Conservation (phyloP, 2,797 vertebrate species). For the Mus minutoides region DNA sequence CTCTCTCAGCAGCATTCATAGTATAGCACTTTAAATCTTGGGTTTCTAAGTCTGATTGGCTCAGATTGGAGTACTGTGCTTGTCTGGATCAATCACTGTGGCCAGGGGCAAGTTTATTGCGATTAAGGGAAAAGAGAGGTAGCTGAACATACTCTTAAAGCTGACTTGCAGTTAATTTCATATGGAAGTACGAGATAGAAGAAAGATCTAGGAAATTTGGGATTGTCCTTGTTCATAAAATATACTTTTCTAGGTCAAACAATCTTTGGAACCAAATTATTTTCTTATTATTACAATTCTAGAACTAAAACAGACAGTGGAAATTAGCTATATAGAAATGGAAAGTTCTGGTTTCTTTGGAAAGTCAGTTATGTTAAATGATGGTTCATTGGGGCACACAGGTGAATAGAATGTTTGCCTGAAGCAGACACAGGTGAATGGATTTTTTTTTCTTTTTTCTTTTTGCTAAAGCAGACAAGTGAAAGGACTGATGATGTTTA, state of each 20-base stretch:
- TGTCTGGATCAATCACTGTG: background rate
- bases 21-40: background rate
- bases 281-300: conserved; percentile 32
- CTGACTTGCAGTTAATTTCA: conserved; percentile 7
- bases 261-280: conserved; percentile 4
- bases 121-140: background rate
- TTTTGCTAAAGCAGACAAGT: background rate
- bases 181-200: background rate
- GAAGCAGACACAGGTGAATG: background rate
- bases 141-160: background rate
- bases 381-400: background rate
- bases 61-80: background rate
- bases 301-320: background rate
- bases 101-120: background rate
- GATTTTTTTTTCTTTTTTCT: too few species aligned
- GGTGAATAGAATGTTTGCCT: background rate
- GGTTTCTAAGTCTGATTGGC: background rate
- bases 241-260: conserved; percentile 20
- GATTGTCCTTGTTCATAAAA: conserved; percentile 7
- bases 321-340: background rate
- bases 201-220: background rate
- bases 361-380: background rate
- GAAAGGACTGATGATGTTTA: background rate
- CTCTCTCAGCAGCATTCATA: background rate
- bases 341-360: background rate